Percentiles rank a stretch among this genome's conserved stretches.
These are phyloP conservation scores for Corvus cornix DNA, from an alignment of 2,113 vertebrate genomes.

Conservation along the genomic window DNA sequence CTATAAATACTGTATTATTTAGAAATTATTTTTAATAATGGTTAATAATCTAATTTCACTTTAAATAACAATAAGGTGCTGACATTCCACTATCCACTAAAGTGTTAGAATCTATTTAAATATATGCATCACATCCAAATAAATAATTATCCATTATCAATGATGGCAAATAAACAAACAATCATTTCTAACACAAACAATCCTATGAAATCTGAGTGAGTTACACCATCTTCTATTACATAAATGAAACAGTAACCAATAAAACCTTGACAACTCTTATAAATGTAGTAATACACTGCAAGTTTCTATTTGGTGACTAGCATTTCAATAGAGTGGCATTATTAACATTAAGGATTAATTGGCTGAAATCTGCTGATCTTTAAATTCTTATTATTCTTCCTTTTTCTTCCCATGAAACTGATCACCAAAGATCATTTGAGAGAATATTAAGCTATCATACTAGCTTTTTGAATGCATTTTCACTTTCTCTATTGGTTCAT, in stretches of 20 bases:
- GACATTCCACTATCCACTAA: neutral
- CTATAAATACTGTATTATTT: neutral
- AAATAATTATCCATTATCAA: neutral
- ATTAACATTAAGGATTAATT: neutral
- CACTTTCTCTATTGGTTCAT: neutral
- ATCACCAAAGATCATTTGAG: neutral
- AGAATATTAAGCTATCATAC: neutral
- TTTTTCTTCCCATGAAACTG: neutral
- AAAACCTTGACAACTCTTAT: neutral
- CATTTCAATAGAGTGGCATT: neutral
- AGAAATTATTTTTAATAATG: neutral
- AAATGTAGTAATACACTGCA: neutral
- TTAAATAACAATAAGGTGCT: neutral
- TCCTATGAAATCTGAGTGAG: neutral
- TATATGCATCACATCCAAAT: neutral
- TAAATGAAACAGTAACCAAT: neutral
- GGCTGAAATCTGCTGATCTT: neutral
- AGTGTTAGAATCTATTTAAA: neutral
- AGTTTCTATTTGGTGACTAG: neutral
- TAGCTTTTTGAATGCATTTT: neutral
- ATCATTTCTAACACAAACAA: neutral
- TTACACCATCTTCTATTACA: neutral
- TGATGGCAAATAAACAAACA: neutral
- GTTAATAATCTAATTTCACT: neutral
- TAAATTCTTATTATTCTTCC: neutral